Percentiles rank a stretch among this genome's conserved stretches.
Evolutionary conservation across 2,888 invertebrate species (phyloP).

Genomic region (Heliconius cydno): DNA sequence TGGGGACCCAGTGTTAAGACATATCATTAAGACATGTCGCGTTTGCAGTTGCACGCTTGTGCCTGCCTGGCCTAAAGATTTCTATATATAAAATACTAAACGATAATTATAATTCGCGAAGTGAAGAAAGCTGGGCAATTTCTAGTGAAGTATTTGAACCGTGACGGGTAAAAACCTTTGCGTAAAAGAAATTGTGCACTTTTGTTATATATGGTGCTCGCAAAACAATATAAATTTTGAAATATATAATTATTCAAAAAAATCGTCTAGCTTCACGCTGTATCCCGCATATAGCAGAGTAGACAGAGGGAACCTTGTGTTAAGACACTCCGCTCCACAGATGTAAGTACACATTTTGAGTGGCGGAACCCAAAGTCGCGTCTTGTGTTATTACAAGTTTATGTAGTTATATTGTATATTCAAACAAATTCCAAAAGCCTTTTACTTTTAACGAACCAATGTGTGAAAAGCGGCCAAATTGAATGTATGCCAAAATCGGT

Average conservation of each 20-base stretch:
- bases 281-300: neutral
- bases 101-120: neutral
- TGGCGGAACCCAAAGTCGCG: neutral
- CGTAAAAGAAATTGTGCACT: constrained; percentile 2
- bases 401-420: too few relatives aligned
- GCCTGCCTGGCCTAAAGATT: neutral
- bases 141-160: constrained; percentile 20
- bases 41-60: too few relatives aligned
- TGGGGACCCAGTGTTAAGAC: too few relatives aligned
- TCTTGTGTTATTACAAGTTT: too few relatives aligned
- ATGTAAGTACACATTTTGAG: neutral
- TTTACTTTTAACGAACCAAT: neutral
- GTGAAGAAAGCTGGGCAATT: constrained; percentile 17
- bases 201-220: constrained; percentile 4
- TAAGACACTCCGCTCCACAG: neutral
- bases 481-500: constrained; percentile 13
- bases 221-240: neutral
- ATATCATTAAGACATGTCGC: neutral
- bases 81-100: constrained; percentile 1
- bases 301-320: neutral
- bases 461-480: constrained; percentile 16
- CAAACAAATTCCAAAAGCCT: neutral
- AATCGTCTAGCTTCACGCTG: neutral
- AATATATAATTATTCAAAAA: neutral
- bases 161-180: constrained; percentile 29